phyloP scores from a whole-genome alignment of 2,797 vertebrate species.

The Heterohyrax brucei region DNA sequence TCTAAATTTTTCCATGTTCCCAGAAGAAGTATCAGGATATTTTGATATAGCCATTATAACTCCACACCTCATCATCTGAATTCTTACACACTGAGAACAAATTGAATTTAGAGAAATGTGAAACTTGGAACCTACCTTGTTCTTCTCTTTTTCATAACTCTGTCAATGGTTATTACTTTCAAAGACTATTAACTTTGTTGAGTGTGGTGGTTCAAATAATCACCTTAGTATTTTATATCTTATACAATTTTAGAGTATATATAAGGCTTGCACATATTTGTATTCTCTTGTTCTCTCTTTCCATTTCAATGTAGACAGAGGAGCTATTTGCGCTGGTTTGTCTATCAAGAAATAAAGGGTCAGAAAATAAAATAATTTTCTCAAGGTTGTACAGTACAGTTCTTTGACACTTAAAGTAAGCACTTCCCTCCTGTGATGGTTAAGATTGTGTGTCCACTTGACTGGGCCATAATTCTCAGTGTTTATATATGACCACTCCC shows the following conservation, averaged over 20 bases:
- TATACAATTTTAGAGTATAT: background rate
- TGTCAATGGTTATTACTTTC: constrained; percentile 33
- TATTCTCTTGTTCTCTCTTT: background rate
- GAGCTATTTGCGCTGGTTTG: constrained; percentile 4
- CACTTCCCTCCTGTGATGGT: background rate
- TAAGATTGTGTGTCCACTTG: too few species aligned
- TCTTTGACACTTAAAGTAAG: background rate
- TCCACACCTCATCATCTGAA: background rate
- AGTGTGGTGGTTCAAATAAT: background rate
- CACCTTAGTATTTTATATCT: constrained; percentile 21
- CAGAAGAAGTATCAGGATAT: background rate
- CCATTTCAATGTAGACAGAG: background rate
- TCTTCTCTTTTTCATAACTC: background rate
- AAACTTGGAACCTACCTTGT: constrained; percentile 7
- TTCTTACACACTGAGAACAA: background rate
- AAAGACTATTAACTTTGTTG: constrained; percentile 44
- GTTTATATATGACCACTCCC: too few species aligned
- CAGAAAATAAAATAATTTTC: constrained; percentile 42
- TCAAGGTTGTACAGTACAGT: background rate
- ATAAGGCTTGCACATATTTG: background rate
- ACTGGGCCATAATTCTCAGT: too few species aligned
- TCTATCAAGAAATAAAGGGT: background rate
- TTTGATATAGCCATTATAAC: constrained; percentile 20
- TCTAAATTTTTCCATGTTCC: background rate
- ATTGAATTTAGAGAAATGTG: constrained; percentile 17